phyloP scores from a whole-genome alignment of 1,140 invertebrate species.

The Lineus longissimus region DNA sequence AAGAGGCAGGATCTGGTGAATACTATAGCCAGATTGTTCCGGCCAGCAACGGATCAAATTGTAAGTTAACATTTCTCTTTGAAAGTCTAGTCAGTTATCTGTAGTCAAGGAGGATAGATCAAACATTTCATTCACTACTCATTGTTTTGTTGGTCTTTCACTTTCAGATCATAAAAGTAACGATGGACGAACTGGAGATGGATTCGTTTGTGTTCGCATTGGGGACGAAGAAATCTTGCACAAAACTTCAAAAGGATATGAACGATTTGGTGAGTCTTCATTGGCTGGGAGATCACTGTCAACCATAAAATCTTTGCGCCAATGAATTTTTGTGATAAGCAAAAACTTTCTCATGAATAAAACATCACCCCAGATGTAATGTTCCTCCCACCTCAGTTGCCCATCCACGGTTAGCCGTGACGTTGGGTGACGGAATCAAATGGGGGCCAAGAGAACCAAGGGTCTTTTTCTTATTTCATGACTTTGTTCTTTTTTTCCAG shows the following conservation, averaged over 20 bases:
- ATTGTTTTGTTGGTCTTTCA: too few relatives aligned
- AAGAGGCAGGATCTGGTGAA: conserved; percentile 95
- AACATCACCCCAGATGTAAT: too few relatives aligned
- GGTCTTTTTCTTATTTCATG: not conserved
- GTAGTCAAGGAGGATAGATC: too few relatives aligned
- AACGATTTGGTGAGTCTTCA: conserved; percentile 82
- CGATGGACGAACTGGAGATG: conserved; percentile 81
- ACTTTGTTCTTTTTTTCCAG: conserved; percentile 53
- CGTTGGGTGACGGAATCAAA: too few relatives aligned
- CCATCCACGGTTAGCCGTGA: too few relatives aligned
- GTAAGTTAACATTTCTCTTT: conserved; percentile 50
- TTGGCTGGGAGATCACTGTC: not conserved
- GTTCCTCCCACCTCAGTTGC: too few relatives aligned
- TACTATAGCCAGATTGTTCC: conserved; percentile 77
- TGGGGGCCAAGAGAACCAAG: too few relatives aligned
- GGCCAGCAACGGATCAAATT: conserved; percentile 80
- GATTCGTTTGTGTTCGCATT: conserved; percentile 89
- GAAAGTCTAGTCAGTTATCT: not conserved
- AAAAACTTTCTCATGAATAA: too few relatives aligned
- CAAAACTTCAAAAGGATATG: conserved; percentile 85
- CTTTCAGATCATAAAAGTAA: conserved; percentile 64
- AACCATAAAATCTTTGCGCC: not conserved
- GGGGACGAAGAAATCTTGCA: conserved; percentile 82
- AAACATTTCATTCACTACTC: too few relatives aligned
- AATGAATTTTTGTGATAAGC: not conserved